phyloP scores from a whole-genome alignment of 1,140 invertebrate genomes.

The Habropoda laboriosa region DNA sequence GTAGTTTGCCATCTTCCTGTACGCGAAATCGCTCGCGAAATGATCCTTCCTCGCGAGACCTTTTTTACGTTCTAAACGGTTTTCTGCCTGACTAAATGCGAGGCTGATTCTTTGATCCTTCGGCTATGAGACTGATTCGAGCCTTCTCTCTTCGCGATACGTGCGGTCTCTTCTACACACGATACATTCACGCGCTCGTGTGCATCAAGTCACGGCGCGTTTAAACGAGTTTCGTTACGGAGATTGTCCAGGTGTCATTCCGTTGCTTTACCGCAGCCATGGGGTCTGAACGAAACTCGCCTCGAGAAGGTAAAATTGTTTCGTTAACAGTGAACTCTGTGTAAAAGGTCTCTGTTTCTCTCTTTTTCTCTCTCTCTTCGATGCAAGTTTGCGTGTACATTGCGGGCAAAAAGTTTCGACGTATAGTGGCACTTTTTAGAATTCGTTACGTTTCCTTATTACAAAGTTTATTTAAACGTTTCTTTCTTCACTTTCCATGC shows the following conservation, averaged over 20 bases:
- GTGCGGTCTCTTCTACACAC: background rate
- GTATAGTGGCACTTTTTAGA: too few species aligned
- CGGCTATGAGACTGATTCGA: conserved; percentile 15
- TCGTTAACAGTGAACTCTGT: background rate
- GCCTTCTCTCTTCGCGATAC: background rate
- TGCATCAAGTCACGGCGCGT: conserved; percentile 44
- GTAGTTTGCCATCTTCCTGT: background rate
- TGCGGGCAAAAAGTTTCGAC: too few species aligned
- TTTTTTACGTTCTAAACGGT: background rate
- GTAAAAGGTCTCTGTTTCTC: background rate
- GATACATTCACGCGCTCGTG: conserved; percentile 10
- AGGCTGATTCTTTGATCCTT: background rate
- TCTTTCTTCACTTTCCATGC: too few species aligned
- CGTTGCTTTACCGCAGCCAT: conserved; percentile 34
- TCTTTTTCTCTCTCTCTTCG: too few species aligned
- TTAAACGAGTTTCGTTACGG: conserved; percentile 65
- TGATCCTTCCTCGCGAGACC: too few species aligned
- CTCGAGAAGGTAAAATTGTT: background rate
- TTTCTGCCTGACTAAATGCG: background rate
- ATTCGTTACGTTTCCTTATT: too few species aligned
- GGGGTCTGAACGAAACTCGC: background rate
- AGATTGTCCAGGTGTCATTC: conserved; percentile 70
- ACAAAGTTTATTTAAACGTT: too few species aligned
- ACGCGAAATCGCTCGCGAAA: background rate
- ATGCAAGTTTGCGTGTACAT: too few species aligned